These are phyloP conservation scores for Chymomyza costata DNA, from an alignment of 1,140 invertebrate genomes.

Conservation along the genomic window DNA sequence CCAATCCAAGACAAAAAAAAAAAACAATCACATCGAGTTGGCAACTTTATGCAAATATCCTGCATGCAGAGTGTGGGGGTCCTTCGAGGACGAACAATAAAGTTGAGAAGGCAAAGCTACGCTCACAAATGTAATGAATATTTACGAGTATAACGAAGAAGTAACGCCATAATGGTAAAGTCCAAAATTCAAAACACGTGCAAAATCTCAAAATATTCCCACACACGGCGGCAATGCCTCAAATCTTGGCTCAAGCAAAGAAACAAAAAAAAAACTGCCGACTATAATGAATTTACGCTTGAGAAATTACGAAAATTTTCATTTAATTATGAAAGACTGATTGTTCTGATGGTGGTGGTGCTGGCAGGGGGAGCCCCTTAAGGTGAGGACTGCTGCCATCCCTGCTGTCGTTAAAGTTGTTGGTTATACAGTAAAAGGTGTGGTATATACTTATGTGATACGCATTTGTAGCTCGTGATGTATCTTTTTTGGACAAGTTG, in stretches of 20 bases:
- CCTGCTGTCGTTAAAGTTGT: slow-evolving; percentile 33
- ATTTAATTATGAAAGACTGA: slow-evolving; percentile 63
- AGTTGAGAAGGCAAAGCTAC: background rate
- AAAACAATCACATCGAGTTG: no score
- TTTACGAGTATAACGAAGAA: slow-evolving; percentile 46
- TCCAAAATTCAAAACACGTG: slow-evolving; percentile 46
- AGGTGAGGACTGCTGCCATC: background rate
- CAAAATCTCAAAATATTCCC: slow-evolving; percentile 57
- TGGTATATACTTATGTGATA: slow-evolving; percentile 23
- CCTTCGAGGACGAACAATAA: background rate
- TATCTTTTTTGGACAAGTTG: slow-evolving; percentile 37
- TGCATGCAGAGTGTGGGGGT: slow-evolving; percentile 19
- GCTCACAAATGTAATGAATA: slow-evolving; percentile 59
- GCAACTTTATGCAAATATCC: slow-evolving; percentile 64
- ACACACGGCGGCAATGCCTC: slow-evolving; percentile 23
- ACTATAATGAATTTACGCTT: slow-evolving; percentile 51
- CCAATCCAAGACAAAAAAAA: no score
- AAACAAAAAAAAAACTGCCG: background rate
- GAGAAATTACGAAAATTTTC: slow-evolving; percentile 62
- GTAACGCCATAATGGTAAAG: slow-evolving; percentile 7
- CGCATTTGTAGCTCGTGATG: slow-evolving; percentile 41
- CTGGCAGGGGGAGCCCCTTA: background rate
- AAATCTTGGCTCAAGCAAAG: background rate
- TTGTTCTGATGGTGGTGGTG: slow-evolving; percentile 6
- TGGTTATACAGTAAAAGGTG: background rate